A percentile compares a stretch with the other conserved stretches of the same genome.
These are phyloP conservation scores for Tholera decimalis DNA, from an alignment of 2,888 invertebrate genomes.

Conservation along the genomic window DNA sequence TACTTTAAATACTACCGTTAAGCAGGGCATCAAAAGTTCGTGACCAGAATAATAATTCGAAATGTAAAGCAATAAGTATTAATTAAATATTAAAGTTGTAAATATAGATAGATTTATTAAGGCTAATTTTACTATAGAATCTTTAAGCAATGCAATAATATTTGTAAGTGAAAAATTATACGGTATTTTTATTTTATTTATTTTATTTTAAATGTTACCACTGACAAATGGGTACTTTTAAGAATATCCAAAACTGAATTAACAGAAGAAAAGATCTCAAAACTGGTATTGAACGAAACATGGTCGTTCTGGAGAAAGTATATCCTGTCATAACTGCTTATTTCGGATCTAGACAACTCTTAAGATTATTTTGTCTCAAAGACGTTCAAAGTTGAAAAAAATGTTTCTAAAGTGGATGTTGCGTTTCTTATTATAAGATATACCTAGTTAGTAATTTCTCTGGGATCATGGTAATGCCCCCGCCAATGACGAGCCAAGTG, in stretches of 20 bases:
- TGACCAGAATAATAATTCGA: slow-evolving; percentile 67
- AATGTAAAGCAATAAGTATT: slow-evolving; percentile 43
- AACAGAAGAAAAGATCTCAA: slow-evolving; percentile 1
- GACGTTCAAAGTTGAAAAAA: too few species aligned
- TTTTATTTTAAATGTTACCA: too few species aligned
- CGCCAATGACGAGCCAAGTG: too few species aligned
- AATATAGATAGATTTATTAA: slow-evolving; percentile 68
- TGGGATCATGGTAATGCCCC: too few species aligned
- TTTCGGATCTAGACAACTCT: too few species aligned
- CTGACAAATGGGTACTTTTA: too few species aligned
- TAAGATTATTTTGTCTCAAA: too few species aligned
- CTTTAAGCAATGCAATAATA: slow-evolving; percentile 48
- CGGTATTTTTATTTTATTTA: slow-evolving; percentile 13
- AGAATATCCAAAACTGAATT: slow-evolving; percentile 9
- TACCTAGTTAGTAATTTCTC: too few species aligned
- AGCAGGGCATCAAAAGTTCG: slow-evolving; percentile 79
- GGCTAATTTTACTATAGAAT: slow-evolving; percentile 16
- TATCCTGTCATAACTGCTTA: too few species aligned
- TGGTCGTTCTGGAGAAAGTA: too few species aligned
- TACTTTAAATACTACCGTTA: slow-evolving; percentile 76
- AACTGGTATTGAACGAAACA: neutral
- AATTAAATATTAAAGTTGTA: slow-evolving; percentile 77
- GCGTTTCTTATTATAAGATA: too few species aligned
- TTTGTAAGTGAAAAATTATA: slow-evolving; percentile 34
- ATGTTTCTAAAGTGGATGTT: too few species aligned